phyloP scores from a whole-genome alignment of 92 coral and sea anemone species.

The Paramuricea clavata region DNA sequence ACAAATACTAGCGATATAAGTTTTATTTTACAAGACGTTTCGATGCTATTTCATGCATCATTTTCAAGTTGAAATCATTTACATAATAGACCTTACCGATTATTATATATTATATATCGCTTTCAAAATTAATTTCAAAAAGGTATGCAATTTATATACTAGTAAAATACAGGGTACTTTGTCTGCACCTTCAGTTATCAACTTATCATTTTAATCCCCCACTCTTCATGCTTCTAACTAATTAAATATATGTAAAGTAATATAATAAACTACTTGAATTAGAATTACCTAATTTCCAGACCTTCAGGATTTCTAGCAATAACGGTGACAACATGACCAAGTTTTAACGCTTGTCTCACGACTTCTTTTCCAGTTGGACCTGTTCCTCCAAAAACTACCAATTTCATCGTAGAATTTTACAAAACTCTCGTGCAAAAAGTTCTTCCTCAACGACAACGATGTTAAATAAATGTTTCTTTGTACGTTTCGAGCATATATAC shows the following conservation, averaged over 20 bases:
- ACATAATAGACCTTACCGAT: too few species aligned
- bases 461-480: background rate
- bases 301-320: conserved; percentile 42
- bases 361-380: conserved; percentile 41
- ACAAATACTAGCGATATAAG: too few species aligned
- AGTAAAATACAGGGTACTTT: too few species aligned
- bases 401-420: background rate
- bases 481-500: background rate
- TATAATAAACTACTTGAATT: background rate
- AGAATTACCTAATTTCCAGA: conserved; percentile 28
- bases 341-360: conserved; percentile 38
- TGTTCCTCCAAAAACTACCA: conserved; percentile 45
- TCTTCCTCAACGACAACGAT: background rate
- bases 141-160: too few species aligned
- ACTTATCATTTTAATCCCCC: too few species aligned
- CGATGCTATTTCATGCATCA: too few species aligned
- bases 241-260: background rate
- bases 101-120: too few species aligned
- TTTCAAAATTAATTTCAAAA: too few species aligned
- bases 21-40: too few species aligned
- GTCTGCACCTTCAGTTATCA: too few species aligned
- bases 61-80: too few species aligned
- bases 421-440: background rate
- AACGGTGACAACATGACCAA: conserved; percentile 34
- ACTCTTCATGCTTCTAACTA: too few species aligned